These are phyloP conservation scores for Drosophila carrolli DNA, from an alignment of 1,140 invertebrate species.

Conservation along the genomic window DNA sequence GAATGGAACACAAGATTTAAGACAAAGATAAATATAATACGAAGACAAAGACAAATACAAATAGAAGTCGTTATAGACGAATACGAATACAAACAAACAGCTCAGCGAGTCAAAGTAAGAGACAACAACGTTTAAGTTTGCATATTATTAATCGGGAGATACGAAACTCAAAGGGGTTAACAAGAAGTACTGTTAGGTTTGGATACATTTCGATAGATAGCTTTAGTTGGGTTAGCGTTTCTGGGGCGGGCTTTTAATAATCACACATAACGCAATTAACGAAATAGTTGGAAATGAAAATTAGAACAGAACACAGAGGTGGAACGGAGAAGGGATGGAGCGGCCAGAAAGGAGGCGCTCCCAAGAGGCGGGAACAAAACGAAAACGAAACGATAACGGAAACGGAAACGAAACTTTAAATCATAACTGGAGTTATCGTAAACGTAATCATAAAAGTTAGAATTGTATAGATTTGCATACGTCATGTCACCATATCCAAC, in stretches of 20 bases:
- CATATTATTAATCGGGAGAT: slow-evolving; percentile 42
- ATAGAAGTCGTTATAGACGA: slow-evolving; percentile 39
- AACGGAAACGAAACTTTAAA: slow-evolving; percentile 32
- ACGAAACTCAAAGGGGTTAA: slow-evolving; percentile 31
- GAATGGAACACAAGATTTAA: slow-evolving; percentile 45
- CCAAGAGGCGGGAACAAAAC: slow-evolving; percentile 9
- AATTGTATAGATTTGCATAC: slow-evolving; percentile 89
- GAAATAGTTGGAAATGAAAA: slow-evolving; percentile 38
- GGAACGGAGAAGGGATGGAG: slow-evolving; percentile 27
- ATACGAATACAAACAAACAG: slow-evolving; percentile 54
- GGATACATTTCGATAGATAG: slow-evolving; percentile 40
- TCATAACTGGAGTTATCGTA: slow-evolving; percentile 68
- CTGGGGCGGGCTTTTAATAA: slow-evolving; percentile 16
- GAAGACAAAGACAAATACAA: slow-evolving; percentile 42
- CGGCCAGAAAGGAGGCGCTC: slow-evolving; percentile 9
- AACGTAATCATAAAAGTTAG: slow-evolving; percentile 69
- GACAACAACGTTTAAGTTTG: slow-evolving; percentile 43
- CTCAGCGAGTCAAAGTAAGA: slow-evolving; percentile 60
- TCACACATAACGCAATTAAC: slow-evolving; percentile 45
- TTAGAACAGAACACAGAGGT: slow-evolving; percentile 19
- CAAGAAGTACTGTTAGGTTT: slow-evolving; percentile 39
- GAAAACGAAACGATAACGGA: slow-evolving; percentile 34
- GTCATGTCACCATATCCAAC: slow-evolving; percentile 99
- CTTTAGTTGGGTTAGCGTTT: slow-evolving; percentile 28
- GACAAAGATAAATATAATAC: slow-evolving; percentile 39